phyloP scores from a whole-genome alignment of 2,888 invertebrate genomes.

The Byasa hedistus region DNA sequence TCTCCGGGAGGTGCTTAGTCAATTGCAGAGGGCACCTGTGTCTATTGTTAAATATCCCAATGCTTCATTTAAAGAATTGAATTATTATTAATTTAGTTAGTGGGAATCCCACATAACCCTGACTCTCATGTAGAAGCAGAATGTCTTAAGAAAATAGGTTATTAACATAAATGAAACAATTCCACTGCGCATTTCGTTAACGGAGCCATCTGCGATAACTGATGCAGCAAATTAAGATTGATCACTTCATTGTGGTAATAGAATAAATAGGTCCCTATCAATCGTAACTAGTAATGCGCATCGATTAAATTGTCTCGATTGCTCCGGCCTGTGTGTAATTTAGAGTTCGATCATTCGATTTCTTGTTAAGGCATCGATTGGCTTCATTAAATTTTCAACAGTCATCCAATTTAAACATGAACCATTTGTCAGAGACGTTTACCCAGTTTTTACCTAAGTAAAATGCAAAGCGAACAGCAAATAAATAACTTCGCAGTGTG shows the following conservation, averaged over 20 bases:
- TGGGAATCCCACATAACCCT: too few relatives aligned
- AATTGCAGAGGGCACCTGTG: too few relatives aligned
- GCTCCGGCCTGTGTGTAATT: conserved; percentile 9
- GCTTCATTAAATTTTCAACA: neutral
- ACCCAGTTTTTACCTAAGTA: neutral
- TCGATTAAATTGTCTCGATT: conserved; percentile 24
- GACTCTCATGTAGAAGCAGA: too few relatives aligned
- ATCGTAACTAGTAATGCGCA: conserved; percentile 14
- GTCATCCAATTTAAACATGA: conserved; percentile 11
- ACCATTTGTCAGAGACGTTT: neutral
- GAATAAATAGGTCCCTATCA: conserved; percentile 26
- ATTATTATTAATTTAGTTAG: too few relatives aligned
- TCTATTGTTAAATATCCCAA: neutral
- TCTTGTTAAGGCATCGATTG: conserved; percentile 12
- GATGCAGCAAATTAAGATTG: conserved; percentile 26
- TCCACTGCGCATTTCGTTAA: neutral
- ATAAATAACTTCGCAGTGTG: neutral
- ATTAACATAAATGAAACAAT: neutral
- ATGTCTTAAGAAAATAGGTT: too few relatives aligned
- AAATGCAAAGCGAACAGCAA: neutral
- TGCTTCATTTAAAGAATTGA: neutral
- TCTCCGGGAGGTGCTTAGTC: too few relatives aligned
- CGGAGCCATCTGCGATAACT: conserved; percentile 19
- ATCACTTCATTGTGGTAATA: conserved; percentile 29
- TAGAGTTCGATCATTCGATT: conserved; percentile 17